Base-by-base conservation (phyloP, 2,113 vertebrate species). In the Oreochromis tanganicae region DNA sequence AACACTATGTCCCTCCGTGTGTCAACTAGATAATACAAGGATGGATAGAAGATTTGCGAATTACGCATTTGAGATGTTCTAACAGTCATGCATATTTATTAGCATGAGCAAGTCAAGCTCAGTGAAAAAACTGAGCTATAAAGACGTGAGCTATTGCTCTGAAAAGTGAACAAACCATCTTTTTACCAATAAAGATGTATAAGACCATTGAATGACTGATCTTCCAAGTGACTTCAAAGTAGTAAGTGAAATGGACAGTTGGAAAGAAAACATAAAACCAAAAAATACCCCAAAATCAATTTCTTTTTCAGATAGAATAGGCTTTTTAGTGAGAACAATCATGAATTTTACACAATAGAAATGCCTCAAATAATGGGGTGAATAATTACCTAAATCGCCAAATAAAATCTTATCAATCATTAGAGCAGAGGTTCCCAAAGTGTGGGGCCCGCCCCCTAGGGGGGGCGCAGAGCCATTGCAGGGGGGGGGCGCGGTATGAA, bases 1-100 rank as follows among this genome's bases (percentile, higher is more conserved):
- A 97, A 96, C 80, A 97, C 96, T 92, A 96, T 87, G 59, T 97
- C 96, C 82, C 96, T 95, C 12, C 90, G 93, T 95, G 91, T 85
- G 63, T 93, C 85, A 91, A 89, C 89, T 87, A 91, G 84, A 97
- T 97, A 83, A 93, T 93, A 90, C 24, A 90, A 80, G 34, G 83
- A 88, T 52, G 94, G 85, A 94, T 21, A 89, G 19, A 96, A 36
- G 87, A 89, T 85, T 92, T 46, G 93, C 36, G 66, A 57, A 83
- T 84, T 80, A 34, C 17, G 73, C 46, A n/a, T 78, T 78, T 34
- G 14, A 85, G 85, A 88, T 7, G 68, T 78, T 83, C 52, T 4
- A 54, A 84, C 4, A 14, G 43, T 75, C 59, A 61, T 81, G 66
- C 27, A 19, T 50, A 52, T 71, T 85, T 24, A 85, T 90, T 34